phyloP scores from a whole-genome alignment of 2,888 invertebrate genomes.

The Abrostola triplasia region DNA sequence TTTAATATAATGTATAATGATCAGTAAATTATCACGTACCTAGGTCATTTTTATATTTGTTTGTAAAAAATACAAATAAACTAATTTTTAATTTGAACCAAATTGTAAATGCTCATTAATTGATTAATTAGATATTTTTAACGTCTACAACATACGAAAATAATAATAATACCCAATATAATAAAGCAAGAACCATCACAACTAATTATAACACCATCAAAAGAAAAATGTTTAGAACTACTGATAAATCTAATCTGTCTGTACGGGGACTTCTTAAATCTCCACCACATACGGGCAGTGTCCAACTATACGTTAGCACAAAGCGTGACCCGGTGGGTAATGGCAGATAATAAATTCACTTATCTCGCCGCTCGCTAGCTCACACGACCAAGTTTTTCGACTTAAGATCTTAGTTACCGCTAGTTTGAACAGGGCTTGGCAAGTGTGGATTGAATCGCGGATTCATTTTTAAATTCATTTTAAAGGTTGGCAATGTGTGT shows the following conservation, averaged over 20 bases:
- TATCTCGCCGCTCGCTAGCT: slow-evolving; percentile 61
- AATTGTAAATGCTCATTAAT: no score
- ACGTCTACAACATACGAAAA: no score
- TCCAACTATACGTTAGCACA: slow-evolving; percentile 48
- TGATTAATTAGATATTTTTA: no score
- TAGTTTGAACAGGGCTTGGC: slow-evolving; percentile 61
- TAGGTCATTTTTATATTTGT: no score
- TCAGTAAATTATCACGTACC: no score
- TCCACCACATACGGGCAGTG: slow-evolving; percentile 57
- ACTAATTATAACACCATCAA: not conserved
- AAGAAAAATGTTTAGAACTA: not conserved
- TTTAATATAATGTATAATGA: no score
- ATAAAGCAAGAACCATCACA: not conserved
- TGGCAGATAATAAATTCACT: slow-evolving; percentile 75
- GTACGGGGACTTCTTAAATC: not conserved
- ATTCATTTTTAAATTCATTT: not conserved
- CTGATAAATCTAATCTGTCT: slow-evolving; percentile 2
- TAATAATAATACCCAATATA: not conserved
- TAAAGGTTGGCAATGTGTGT: not conserved
- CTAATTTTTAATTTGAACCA: no score
- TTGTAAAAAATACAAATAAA: no score
- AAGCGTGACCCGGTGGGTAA: slow-evolving; percentile 49
- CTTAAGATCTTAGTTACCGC: slow-evolving; percentile 69
- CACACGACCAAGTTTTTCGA: slow-evolving; percentile 76
- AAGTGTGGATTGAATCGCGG: slow-evolving; percentile 47